A percentile compares a stretch with the other conserved stretches of the same genome.
Evolutionary conservation across 2,888 invertebrate genomes (phyloP).

Genomic region (Drosophila maculinotata): DNA sequence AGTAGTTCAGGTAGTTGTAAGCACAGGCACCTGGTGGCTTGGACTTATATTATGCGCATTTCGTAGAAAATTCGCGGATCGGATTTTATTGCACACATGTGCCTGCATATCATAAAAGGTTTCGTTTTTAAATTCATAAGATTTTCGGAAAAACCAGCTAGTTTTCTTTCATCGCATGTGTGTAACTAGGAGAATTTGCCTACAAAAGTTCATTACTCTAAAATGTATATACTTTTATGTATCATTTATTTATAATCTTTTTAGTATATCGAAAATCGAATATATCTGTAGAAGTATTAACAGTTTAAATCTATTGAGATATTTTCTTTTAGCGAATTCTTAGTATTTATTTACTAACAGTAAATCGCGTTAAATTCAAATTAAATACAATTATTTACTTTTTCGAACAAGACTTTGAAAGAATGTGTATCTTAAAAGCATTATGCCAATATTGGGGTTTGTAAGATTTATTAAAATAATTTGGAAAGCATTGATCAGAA

Average conservation of each 20-base stretch:
- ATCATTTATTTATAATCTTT: background rate
- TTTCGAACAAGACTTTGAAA: too few relatives aligned
- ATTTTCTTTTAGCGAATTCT: background rate
- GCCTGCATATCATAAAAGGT: slow-evolving; percentile 47
- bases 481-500: slow-evolving; percentile 16
- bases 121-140: slow-evolving; percentile 75
- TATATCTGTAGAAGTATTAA: too few relatives aligned
- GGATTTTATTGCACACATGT: slow-evolving; percentile 59
- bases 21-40: slow-evolving; percentile 54
- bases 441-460: background rate
- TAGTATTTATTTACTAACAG: background rate
- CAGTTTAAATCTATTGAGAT: too few relatives aligned
- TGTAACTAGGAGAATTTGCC: slow-evolving; percentile 1
- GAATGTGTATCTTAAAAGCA: background rate
- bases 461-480: slow-evolving; percentile 21
- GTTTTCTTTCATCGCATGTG: slow-evolving; percentile 60
- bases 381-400: background rate
- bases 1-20: slow-evolving; percentile 29
- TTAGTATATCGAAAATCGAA: background rate
- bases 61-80: slow-evolving; percentile 70
- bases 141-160: slow-evolving; percentile 75
- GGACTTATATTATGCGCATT: slow-evolving; percentile 54
- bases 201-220: background rate
- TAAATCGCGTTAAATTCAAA: too few relatives aligned
- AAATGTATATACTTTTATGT: background rate